Base-by-base conservation (phyloP, 2,888 invertebrate genomes). In the Halocaridina rubra region DNA sequence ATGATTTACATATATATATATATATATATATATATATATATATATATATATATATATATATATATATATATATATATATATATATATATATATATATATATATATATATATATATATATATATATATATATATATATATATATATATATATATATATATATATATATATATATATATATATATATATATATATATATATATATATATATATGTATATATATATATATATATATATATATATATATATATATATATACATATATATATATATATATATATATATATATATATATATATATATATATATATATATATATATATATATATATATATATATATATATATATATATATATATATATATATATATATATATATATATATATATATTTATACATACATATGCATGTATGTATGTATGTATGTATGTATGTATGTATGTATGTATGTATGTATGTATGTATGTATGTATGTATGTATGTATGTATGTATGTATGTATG, bases 131-230 rank as follows among this genome's bases (percentile, higher is more conserved):
- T 61, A n/a, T 64, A 13, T 64, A 33, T 78, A 77, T 77, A 75
- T 75, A 75, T 75, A 75, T 75, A 27, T 77, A 71, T 71, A 71
- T 71, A 71, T 29, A 71, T 71, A 29, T 71, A 29, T 29, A 29
- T 32, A 29, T 32, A 71, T 71, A 29, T 71, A 29, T 71, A 71
- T 71, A 39, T 74, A 39, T 74, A n/a, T 39, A 46, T 74, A 74
- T 33, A 4, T 39, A 39, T 39, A 2, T 39, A 74, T 74, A 74
- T 4, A 74, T 39, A 19, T 74, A 16, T 22, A 13, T 27, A n/a
- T 76, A 27, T 71, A 29, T 29, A 39, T 39, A 74, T 74, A 39
- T 39, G 22, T 74, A 74, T 74, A 39, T 46, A 74, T 74, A 39
- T 74, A 39, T 39, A 74, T 74, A 74, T 74, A 39, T 46, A 39